Evolutionary conservation across 2,113 vertebrate genomes (phyloP), one percentile per base, ranked within the genome.

Genomic region (Entomyzon cyanotis): DNA sequence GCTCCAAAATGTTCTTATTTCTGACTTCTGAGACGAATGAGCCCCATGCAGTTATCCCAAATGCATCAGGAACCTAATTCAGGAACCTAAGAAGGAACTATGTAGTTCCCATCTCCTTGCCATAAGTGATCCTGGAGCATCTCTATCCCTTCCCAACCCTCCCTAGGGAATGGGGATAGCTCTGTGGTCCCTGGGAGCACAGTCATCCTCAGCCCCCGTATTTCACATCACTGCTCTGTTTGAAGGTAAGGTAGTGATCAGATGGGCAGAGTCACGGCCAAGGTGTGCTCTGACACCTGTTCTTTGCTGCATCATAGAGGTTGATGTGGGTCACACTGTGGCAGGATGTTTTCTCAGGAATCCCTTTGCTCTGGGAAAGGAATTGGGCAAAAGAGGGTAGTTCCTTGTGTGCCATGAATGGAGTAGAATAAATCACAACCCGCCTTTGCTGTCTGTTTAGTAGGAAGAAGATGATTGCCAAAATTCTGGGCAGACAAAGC

Each of bases 181-280:
- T 92, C 62, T 84, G 56, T 65, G 81, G 80, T 90, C 94, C 73
- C 93, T 52, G 73, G 89, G 76, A 76, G 71, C 13, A 15, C 85
- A 92, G 90, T 94, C 78, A 46, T 87, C 42, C 35, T 12, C 41
- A 71, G 55, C 47, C 77, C 44, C 49, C 69, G 65, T 84, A 60
- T 84, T 89, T 79, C 31, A 11, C 89, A 93, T 84, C 78, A 27
- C 83, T 65, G 84, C 94, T 94, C 52, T 84, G 80, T 85, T 94
- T 50, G 91, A 80, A 78, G 90, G 21, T 23, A 2, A 82, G 60
- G 65, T 8, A 8, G 92, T 76, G 18, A 50, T 47, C 44, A 94
- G 81, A 87, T 91, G 58, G 92, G 89, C 93, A 91, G 86, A 84
- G 39, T n/a, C 46, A 44, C 0, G 0, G 39, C 82, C 7, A 18